These are phyloP conservation scores for Silurus glanis DNA, from an alignment of 2,113 vertebrate genomes.

Conservation along the genomic window DNA sequence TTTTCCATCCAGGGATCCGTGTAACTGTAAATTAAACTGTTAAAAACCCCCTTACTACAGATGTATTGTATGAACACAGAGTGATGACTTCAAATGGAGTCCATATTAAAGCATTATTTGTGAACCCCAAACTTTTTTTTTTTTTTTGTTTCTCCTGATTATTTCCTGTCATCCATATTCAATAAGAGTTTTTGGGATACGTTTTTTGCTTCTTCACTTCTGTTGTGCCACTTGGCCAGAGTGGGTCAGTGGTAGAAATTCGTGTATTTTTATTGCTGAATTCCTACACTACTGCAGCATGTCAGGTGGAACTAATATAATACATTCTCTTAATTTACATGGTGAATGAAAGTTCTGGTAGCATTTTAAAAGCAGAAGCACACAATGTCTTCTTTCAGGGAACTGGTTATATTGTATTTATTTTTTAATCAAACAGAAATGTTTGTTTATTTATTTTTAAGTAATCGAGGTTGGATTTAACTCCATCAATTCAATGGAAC, in stretches of 20 bases:
- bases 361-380: background rate
- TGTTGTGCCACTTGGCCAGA: background rate
- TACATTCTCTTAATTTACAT: background rate
- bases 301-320: background rate
- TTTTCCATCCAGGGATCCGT: background rate
- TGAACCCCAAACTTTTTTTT: background rate
- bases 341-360: background rate
- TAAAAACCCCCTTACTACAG: background rate
- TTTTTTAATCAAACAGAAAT: too few species aligned
- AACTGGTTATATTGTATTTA: too few species aligned
- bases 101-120: background rate
- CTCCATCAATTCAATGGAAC: background rate
- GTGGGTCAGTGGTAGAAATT: background rate
- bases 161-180: background rate
- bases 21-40: background rate
- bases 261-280: background rate
- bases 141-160: background rate
- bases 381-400: background rate
- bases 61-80: background rate
- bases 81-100: background rate
- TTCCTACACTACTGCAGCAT: background rate
- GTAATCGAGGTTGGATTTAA: background rate
- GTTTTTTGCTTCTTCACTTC: background rate
- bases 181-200: background rate
- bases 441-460: background rate